Evolutionary conservation across 2,797 vertebrate species (phyloP).

Genomic region (Gila robusta): DNA sequence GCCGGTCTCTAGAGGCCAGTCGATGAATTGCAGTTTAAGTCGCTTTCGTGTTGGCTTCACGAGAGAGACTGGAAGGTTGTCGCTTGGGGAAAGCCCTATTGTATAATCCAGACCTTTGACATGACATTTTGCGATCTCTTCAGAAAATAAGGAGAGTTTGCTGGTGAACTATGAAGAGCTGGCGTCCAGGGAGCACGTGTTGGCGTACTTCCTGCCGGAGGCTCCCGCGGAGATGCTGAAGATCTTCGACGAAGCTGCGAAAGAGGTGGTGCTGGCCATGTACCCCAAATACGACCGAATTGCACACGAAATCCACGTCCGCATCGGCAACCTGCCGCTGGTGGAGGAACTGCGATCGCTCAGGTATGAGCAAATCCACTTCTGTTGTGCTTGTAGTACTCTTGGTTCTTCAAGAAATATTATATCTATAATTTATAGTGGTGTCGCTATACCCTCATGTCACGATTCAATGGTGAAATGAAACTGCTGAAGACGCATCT

Average conservation of each 20-base stretch:
- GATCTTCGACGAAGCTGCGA: slow-evolving; percentile 96
- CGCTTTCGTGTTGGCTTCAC: too few relatives aligned
- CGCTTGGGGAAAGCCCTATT: not conserved
- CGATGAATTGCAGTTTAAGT: too few relatives aligned
- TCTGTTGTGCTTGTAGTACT: not conserved
- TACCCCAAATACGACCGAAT: slow-evolving; percentile 98
- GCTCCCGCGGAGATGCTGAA: slow-evolving; percentile 96
- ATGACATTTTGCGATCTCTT: too few relatives aligned
- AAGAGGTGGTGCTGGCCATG: slow-evolving; percentile 96
- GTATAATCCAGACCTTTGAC: not conserved
- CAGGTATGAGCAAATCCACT: slow-evolving; percentile 76
- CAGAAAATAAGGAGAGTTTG: slow-evolving; percentile 96
- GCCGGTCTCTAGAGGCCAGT: too few relatives aligned
- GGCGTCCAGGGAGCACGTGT: slow-evolving; percentile 92
- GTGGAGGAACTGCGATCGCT: slow-evolving; percentile 96
- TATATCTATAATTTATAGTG: too few relatives aligned
- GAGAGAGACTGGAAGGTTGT: too few relatives aligned
- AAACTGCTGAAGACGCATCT: too few relatives aligned
- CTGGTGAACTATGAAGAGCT: slow-evolving; percentile 96
- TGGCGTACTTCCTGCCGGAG: slow-evolving; percentile 96
- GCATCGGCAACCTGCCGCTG: slow-evolving; percentile 93
- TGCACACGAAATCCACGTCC: slow-evolving; percentile 92
- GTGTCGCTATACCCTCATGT: too few relatives aligned
- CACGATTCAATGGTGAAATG: too few relatives aligned
- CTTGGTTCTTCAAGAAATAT: too few relatives aligned